Percentiles rank a stretch among this genome's conserved stretches.
These are phyloP conservation scores for Palythoa grandiflora DNA, from an alignment of 92 coral and sea anemone genomes.

Conservation along the genomic window DNA sequence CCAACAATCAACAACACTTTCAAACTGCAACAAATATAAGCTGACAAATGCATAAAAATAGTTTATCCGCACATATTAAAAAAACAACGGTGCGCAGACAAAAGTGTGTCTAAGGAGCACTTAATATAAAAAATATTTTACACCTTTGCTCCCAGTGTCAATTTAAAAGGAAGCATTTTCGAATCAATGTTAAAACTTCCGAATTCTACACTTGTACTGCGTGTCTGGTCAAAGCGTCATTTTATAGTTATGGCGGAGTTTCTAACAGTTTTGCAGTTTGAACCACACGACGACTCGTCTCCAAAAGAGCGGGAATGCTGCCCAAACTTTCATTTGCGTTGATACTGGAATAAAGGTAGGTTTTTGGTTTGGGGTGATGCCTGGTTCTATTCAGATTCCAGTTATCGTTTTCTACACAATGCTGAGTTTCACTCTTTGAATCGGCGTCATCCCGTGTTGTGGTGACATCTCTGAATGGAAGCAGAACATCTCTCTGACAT, in stretches of 20 bases:
- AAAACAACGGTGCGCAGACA: neutral
- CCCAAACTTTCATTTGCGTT: conserved; percentile 62
- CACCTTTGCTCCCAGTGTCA: neutral
- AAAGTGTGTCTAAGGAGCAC: neutral
- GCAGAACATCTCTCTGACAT: neutral
- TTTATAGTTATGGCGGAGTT: conserved; percentile 62
- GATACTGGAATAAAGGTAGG: conserved; percentile 58
- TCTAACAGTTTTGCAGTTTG: conserved; percentile 74
- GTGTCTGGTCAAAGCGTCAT: neutral
- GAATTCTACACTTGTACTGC: neutral
- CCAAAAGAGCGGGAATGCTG: conserved; percentile 66
- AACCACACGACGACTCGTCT: conserved; percentile 78
- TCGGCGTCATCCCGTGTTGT: neutral
- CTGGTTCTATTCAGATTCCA: neutral
- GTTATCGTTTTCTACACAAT: neutral
- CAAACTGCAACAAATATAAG: neutral
- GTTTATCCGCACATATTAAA: neutral
- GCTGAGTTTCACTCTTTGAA: neutral
- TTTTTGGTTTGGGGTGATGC: conserved; percentile 42
- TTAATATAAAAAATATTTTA: neutral
- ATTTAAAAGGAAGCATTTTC: neutral
- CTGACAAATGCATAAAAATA: neutral
- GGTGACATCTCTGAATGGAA: neutral
- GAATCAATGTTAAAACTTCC: neutral
- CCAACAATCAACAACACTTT: neutral